Evolutionary conservation across 1,140 invertebrate species (phyloP).

Genomic region (Drosophila parvula): DNA sequence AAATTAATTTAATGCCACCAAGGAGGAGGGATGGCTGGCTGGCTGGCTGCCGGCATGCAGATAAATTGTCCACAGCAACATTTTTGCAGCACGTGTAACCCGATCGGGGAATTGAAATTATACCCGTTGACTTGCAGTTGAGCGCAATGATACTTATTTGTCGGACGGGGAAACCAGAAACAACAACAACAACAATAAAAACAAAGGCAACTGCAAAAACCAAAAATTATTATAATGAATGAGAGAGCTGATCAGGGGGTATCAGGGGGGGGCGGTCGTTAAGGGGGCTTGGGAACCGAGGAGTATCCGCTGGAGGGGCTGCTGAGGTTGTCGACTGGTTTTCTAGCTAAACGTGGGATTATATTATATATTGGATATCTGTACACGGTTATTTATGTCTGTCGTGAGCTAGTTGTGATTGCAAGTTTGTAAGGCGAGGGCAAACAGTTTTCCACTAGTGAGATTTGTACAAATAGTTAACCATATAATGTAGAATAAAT

Average conservation of each 20-base stretch:
- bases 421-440: background rate
- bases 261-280: background rate
- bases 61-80: conserved; percentile 37
- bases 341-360: conserved; percentile 39
- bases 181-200: conserved; percentile 60
- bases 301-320: conserved; percentile 35
- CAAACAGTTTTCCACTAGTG: background rate
- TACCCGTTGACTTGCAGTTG: conserved; percentile 76
- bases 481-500: background rate
- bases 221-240: conserved; percentile 77
- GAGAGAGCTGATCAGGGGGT: conserved; percentile 59
- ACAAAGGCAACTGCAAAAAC: conserved; percentile 27
- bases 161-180: conserved; percentile 33
- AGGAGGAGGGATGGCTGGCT: conserved; percentile 29
- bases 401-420: conserved; percentile 13
- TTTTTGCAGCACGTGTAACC: conserved; percentile 78
- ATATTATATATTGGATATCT: conserved; percentile 14
- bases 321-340: conserved; percentile 37
- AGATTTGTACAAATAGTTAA: background rate
- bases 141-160: conserved; percentile 77
- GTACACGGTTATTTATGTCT: conserved; percentile 12
- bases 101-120: conserved; percentile 77
- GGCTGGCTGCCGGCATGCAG: conserved; percentile 9
- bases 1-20: conserved; percentile 79
- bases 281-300: conserved; percentile 59